phyloP scores from a whole-genome alignment of 2,113 vertebrate species.

The Nyctereutes procyonoides region DNA sequence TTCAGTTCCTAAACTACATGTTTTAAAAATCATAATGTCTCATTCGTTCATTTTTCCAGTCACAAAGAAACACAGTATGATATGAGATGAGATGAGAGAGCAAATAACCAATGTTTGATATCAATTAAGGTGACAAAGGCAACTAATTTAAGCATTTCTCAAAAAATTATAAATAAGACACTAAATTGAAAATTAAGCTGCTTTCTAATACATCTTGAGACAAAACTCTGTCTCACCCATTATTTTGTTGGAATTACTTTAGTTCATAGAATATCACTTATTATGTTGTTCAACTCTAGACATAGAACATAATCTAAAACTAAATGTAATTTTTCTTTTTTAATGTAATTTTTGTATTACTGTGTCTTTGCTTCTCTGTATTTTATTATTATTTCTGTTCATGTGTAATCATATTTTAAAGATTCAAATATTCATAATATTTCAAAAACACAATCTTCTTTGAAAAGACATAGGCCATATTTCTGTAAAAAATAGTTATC shows the following conservation, averaged over 20 bases:
- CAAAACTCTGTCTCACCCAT: neutral
- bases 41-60: neutral
- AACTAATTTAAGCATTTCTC: neutral
- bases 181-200: neutral
- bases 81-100: neutral
- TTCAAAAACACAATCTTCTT: neutral
- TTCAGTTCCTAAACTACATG: neutral
- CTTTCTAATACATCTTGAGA: neutral
- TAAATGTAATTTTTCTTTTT: neutral
- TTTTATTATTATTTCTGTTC: neutral
- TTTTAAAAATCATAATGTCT: conserved; percentile 19
- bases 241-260: conserved; percentile 28
- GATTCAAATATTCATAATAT: neutral
- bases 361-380: neutral
- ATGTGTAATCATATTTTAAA: neutral
- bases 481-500: neutral
- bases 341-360: neutral
- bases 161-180: neutral
- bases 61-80: neutral
- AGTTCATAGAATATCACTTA: conserved; percentile 21
- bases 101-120: neutral
- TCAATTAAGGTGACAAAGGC: neutral
- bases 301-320: neutral
- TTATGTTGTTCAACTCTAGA: neutral
- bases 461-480: neutral